A percentile compares a stretch with the other conserved stretches of the same genome.
These are phyloP conservation scores for Nezara viridula DNA, from an alignment of 2,888 invertebrate species.

Conservation along the genomic window DNA sequence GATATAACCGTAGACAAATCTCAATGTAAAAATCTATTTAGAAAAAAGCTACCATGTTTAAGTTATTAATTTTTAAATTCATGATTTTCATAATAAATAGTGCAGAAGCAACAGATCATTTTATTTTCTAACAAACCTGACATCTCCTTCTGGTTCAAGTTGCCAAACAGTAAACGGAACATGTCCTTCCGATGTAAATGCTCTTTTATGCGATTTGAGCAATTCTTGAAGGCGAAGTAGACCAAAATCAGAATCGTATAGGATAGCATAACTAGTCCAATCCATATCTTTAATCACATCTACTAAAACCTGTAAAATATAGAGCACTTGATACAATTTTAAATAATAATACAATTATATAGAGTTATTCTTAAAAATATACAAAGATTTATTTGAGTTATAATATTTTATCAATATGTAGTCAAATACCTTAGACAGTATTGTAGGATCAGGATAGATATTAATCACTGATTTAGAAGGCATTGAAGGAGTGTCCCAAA, in stretches of 20 bases:
- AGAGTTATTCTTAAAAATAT: neutral
- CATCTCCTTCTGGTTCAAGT: conserved; percentile 67
- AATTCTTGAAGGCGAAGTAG: conserved; percentile 80
- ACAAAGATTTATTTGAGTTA: no score
- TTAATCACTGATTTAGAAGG: conserved; percentile 74
- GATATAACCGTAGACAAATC: neutral
- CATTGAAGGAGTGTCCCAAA: conserved; percentile 73
- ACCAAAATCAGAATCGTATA: conserved; percentile 86
- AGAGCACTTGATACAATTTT: neutral
- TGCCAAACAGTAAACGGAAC: conserved; percentile 74
- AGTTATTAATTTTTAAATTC: no score
- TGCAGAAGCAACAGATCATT: no score
- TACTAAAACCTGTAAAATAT: conserved; percentile 72
- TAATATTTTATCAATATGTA: neutral
- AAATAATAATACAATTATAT: neutral
- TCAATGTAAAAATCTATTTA: no score
- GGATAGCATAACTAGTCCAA: conserved; percentile 88
- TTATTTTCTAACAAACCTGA: conserved; percentile 32
- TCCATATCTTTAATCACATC: conserved; percentile 80
- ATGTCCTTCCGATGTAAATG: conserved; percentile 70
- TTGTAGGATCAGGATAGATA: conserved; percentile 80
- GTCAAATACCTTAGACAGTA: conserved; percentile 73
- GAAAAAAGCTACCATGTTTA: no score
- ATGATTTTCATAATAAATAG: no score
- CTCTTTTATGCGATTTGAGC: conserved; percentile 76